Conservation (phyloP, 2,113 vertebrate genomes). For the Cnemophilus loriae region DNA sequence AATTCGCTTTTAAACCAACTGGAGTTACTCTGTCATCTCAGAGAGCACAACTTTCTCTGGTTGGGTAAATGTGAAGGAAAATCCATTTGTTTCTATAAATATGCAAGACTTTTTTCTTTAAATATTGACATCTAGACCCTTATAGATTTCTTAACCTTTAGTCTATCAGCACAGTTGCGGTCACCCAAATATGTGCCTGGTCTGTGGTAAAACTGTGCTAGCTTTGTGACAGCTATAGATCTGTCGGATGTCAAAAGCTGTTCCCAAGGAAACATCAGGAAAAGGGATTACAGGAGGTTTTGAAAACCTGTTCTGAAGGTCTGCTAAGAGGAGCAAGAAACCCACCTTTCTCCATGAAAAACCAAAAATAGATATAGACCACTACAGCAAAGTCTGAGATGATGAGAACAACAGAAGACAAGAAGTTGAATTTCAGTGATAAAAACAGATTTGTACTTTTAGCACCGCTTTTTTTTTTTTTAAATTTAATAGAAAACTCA, state of each 20-base stretch:
- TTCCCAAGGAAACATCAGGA: conserved; percentile 32
- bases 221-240: conserved; percentile 48
- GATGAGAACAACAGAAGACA: neutral
- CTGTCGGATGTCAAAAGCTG: neutral
- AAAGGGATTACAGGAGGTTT: conserved; percentile 10
- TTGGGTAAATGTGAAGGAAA: conserved; percentile 47
- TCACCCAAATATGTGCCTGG: conserved; percentile 33
- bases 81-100: conserved; percentile 60
- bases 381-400: neutral
- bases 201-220: conserved; percentile 29
- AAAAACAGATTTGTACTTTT: neutral
- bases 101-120: conserved; percentile 36
- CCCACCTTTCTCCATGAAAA: neutral
- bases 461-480: neutral
- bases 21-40: neutral
- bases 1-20: neutral
- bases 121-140: conserved; percentile 33
- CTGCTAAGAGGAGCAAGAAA: neutral
- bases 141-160: conserved; percentile 55
- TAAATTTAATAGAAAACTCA: neutral
- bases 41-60: neutral
- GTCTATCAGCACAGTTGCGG: neutral
- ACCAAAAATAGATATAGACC: neutral
- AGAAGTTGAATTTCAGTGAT: neutral
- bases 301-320: conserved; percentile 11